Percentiles rank a stretch among this genome's conserved stretches.
phyloP scores from a whole-genome alignment of 2,888 invertebrate genomes.

The Drosophila kambysellisi region DNA sequence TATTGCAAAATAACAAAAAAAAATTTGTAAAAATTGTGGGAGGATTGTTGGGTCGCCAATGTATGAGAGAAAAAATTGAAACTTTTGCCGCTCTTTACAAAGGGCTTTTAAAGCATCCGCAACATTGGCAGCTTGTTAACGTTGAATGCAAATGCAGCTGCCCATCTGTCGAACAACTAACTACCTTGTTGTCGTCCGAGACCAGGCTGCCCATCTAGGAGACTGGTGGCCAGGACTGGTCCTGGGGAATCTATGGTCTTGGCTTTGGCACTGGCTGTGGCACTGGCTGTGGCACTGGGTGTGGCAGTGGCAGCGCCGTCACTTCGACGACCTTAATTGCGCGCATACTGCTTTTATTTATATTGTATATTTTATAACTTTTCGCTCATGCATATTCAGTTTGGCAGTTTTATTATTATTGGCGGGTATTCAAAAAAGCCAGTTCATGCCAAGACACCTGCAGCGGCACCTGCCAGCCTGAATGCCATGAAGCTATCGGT shows the following conservation, averaged over 20 bases:
- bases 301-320: constrained; percentile 20
- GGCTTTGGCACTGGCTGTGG: neutral
- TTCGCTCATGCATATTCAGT: constrained; percentile 76
- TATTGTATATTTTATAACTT: constrained; percentile 77
- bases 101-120: constrained; percentile 24
- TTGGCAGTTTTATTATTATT: constrained; percentile 76
- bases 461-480: constrained; percentile 39
- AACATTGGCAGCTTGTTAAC: constrained; percentile 51
- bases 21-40: neutral
- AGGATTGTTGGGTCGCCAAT: constrained; percentile 5
- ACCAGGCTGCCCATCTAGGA: constrained; percentile 4
- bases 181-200: constrained; percentile 14
- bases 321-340: constrained; percentile 71
- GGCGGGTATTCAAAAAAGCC: constrained; percentile 66
- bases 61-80: constrained; percentile 39
- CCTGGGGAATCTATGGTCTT: neutral
- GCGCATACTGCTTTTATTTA: constrained; percentile 78
- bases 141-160: constrained; percentile 56
- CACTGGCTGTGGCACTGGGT: neutral
- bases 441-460: constrained; percentile 48
- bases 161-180: constrained; percentile 28
- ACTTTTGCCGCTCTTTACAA: constrained; percentile 20
- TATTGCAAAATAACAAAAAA: constrained; percentile 73
- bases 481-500: constrained; percentile 50
- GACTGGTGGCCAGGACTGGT: neutral